Base-by-base conservation (phyloP, 2,113 vertebrate genomes). In the Cyphomyrus plagiostoma region DNA sequence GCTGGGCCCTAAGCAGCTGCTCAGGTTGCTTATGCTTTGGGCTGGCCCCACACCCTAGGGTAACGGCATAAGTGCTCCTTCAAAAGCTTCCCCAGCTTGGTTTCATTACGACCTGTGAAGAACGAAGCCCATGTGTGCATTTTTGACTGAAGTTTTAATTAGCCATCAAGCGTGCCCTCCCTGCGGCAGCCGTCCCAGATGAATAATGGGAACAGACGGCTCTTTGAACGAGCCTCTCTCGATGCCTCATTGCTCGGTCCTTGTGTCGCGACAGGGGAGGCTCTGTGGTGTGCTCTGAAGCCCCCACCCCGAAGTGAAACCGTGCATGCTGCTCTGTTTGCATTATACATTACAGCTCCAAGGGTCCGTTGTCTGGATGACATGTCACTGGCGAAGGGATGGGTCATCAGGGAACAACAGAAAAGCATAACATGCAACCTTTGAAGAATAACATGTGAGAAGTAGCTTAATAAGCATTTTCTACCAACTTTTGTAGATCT, bases 141-240 rank as follows among this genome's bases (percentile, higher is more conserved):
- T 77, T 77, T 39, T 77, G 70, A 77, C 70, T 77, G 70, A 77
- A 77, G 70, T 77, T 39, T 77, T 77, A 77, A 77, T 77, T 77
- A 77, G 70, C 70, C 26, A 77, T 77, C 70, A 77, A 39, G 70
- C 70, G 70, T 77, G 26, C 26, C 70, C 70, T 39, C 70, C 70
- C 26, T 5, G 70, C 13, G 30, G 13, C 26, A 77, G 70, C 26
- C 26, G 7, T 77, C 70, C 70, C 70, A 39, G 10, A 15, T 77
- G 70, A 77, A 77, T 77, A 77, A 77, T 77, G 30, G 30, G 70
- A 77, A 77, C 70, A 77, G 70, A 77, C 70, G 70, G 70, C 70
- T 35, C 70, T 77, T 39, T 77, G 30, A 77, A 77, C 1, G 70
- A 77, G 70, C 70, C 30, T 77, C 30, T 30, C 10, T 30, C 70